A percentile compares a stretch with the other conserved stretches of the same genome.
phyloP scores from a whole-genome alignment of 2,113 vertebrate genomes.

The Piaya cayana region DNA sequence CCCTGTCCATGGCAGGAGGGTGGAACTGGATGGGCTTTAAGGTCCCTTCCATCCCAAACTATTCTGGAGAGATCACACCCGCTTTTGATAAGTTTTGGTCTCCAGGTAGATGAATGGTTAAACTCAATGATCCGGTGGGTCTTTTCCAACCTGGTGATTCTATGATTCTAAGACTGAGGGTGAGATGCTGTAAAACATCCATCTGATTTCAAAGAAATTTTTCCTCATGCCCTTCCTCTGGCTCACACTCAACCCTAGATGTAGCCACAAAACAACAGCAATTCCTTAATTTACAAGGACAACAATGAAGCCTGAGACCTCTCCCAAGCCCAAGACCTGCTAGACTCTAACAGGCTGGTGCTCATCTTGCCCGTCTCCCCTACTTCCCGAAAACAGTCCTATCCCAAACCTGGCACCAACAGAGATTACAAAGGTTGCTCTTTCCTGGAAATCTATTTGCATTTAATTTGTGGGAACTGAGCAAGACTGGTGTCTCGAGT shows the following conservation, averaged over 20 bases:
- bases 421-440: background rate
- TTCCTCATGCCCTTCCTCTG: background rate
- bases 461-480: background rate
- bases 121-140: no score
- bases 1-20: no score
- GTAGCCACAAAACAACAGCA: rapidly evolving
- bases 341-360: background rate
- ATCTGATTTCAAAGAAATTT: background rate
- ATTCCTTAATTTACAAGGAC: background rate
- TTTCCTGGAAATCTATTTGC: background rate
- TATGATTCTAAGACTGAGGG: background rate
- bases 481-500: background rate
- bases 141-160: no score
- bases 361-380: background rate
- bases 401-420: background rate
- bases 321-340: background rate
- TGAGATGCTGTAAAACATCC: background rate
- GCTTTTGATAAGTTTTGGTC: background rate
- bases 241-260: background rate
- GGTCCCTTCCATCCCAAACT: no score
- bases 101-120: background rate
- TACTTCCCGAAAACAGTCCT: background rate
- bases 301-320: background rate
- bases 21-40: no score
- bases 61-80: background rate